Percentiles rank a stretch among this genome's conserved stretches.
These are phyloP conservation scores for Synchiropus splendidus DNA, from an alignment of 2,113 vertebrate genomes.

Conservation along the genomic window DNA sequence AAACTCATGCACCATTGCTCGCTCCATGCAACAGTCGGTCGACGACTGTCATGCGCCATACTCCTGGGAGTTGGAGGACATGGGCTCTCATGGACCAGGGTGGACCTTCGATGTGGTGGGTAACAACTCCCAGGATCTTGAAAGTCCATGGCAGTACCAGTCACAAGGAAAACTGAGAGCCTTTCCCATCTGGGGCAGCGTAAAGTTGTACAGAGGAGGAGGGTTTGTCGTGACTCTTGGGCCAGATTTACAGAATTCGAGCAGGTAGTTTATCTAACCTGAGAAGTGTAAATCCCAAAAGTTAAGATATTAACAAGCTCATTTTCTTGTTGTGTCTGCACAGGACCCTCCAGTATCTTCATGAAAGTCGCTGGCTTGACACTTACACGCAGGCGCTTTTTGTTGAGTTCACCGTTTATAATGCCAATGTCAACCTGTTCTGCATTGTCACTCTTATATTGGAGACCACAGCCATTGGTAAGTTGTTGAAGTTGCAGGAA, in stretches of 20 bases:
- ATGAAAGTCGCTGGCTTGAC: constrained; percentile 83
- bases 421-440: constrained; percentile 91
- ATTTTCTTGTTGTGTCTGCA: constrained; percentile 9
- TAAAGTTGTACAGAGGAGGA: constrained; percentile 79
- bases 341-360: constrained; percentile 80
- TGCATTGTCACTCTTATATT: constrained; percentile 80
- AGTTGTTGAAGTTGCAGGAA: constrained; percentile 16
- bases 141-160: constrained; percentile 75
- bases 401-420: constrained; percentile 91
- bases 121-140: constrained; percentile 41
- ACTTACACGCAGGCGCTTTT: constrained; percentile 82
- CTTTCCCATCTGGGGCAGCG: constrained; percentile 74
- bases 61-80: constrained; percentile 79
- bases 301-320: no score
- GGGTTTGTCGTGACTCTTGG: constrained; percentile 81
- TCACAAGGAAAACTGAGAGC: constrained; percentile 71
- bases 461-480: constrained; percentile 82
- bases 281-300: not conserved
- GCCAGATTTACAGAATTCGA: constrained; percentile 65
- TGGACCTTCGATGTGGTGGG: constrained; percentile 62
- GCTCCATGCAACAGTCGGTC: constrained; percentile 48
- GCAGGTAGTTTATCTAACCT: constrained; percentile 61
- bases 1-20: constrained; percentile 65
- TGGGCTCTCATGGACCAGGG: constrained; percentile 66
- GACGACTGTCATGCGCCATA: constrained; percentile 70